Percentiles rank a stretch among this genome's conserved stretches.
Evolutionary conservation across 2,888 invertebrate genomes (phyloP).

Genomic region (Chalcosyrphus nemorum): DNA sequence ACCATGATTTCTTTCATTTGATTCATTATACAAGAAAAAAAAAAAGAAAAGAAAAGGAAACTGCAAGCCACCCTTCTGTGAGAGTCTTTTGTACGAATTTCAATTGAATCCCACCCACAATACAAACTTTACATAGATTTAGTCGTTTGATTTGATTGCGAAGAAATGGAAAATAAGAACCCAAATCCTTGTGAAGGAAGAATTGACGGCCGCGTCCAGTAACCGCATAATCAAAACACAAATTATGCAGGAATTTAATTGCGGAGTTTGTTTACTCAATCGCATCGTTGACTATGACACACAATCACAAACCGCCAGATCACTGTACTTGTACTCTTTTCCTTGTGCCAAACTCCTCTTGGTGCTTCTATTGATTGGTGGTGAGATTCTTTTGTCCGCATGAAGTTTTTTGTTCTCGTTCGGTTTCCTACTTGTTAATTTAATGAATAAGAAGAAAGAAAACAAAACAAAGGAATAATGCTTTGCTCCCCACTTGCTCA

Average conservation of each 20-base stretch:
- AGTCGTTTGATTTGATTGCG: background rate
- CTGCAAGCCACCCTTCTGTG: constrained; percentile 3
- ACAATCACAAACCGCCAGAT: background rate
- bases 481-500: background rate
- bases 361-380: constrained; percentile 50
- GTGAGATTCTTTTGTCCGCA: constrained; percentile 38
- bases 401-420: constrained; percentile 16
- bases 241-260: constrained; percentile 64
- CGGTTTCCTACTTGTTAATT: constrained; percentile 43
- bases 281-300: constrained; percentile 21
- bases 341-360: background rate
- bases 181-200: background rate
- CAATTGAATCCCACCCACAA: background rate
- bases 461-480: constrained; percentile 45
- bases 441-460: constrained; percentile 42
- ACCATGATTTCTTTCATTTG: constrained; percentile 5
- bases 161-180: background rate
- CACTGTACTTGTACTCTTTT: constrained; percentile 15
- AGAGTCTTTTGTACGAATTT: background rate
- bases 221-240: constrained; percentile 44
- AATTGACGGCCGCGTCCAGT: constrained; percentile 9
- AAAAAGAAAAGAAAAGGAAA: background rate
- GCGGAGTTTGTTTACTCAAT: constrained; percentile 53
- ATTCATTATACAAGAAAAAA: constrained; percentile 2
- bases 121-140: constrained; percentile 15